Conservation (phyloP, 2,113 vertebrate species). For the Loxodonta africana region DNA sequence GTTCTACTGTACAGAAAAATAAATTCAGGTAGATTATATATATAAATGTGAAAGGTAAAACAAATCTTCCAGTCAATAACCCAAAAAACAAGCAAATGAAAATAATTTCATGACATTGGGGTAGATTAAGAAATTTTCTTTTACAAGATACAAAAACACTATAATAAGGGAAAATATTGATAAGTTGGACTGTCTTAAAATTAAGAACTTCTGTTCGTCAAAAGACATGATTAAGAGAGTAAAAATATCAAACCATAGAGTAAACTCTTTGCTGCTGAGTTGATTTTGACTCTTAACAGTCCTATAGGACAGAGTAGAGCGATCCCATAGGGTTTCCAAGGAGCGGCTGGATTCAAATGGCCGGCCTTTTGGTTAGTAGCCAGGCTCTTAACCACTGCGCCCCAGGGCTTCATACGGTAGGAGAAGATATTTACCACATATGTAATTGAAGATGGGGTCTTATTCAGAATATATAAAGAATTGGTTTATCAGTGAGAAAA, state of each 20-base stretch:
- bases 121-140: not conserved
- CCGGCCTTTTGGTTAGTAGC: too few species aligned
- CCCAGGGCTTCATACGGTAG: too few species aligned
- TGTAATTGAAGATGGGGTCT: not conserved
- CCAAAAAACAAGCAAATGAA: not conserved
- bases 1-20: not conserved
- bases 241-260: not conserved
- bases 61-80: not conserved
- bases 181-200: too few species aligned
- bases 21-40: not conserved
- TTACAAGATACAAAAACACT: not conserved
- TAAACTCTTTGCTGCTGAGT: too few species aligned
- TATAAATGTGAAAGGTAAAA: constrained; percentile 30
- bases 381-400: too few species aligned
- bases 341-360: too few species aligned
- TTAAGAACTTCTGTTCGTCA: not conserved
- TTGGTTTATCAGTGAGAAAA: not conserved
- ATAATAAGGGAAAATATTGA: not conserved
- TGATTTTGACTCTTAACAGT: too few species aligned
- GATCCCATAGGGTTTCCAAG: too few species aligned
- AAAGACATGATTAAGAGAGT: not conserved
- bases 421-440: not conserved
- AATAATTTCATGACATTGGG: not conserved
- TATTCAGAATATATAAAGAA: not conserved
- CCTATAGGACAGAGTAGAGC: too few species aligned